Conservation (phyloP, 2,797 vertebrate species). For the Oceanodroma leucorhoa region DNA sequence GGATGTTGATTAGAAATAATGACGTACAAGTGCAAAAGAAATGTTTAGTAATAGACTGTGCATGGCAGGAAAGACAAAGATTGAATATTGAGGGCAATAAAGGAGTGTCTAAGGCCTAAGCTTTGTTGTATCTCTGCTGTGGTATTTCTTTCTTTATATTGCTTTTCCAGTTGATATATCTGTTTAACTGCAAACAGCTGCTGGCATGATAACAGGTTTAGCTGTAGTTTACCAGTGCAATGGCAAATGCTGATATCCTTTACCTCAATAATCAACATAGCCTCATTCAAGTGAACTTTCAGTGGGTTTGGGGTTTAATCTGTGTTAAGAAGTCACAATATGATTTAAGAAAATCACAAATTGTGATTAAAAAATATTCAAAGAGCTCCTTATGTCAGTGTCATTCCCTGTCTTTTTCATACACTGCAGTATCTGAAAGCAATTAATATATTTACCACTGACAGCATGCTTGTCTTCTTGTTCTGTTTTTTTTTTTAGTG, state of each 20-base stretch:
- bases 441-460: neutral
- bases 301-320: neutral
- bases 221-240: neutral
- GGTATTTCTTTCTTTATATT: conserved; percentile 27
- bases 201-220: neutral
- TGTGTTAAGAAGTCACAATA: neutral
- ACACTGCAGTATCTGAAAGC: neutral
- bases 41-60: neutral
- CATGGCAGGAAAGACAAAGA: neutral
- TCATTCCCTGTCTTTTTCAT: neutral
- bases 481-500: neutral
- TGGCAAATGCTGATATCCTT: neutral
- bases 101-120: neutral
- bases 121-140: neutral
- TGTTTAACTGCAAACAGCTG: conserved; percentile 6
- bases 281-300: neutral
- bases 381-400: neutral
- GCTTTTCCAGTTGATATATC: neutral
- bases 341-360: neutral
- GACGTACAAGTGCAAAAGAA: neutral
- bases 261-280: neutral
- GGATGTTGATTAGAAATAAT: neutral
- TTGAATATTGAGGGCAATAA: neutral
- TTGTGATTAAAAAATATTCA: neutral
- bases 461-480: neutral